Evolutionary conservation across 1,140 invertebrate genomes (phyloP).

Genomic region (Charaxes varanes): DNA sequence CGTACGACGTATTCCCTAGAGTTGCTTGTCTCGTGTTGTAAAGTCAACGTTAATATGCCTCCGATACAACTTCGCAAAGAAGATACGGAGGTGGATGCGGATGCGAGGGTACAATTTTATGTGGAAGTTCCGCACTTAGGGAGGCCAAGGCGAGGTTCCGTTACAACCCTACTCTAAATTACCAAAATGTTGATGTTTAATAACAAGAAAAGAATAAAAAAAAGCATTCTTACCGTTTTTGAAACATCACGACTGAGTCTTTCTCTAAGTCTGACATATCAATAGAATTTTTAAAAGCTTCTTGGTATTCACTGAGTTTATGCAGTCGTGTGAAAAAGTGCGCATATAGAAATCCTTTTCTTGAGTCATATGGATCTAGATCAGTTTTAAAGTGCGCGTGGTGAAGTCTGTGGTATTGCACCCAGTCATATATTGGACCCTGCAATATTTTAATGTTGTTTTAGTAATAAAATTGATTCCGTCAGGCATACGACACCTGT

Average conservation of each 20-base stretch:
- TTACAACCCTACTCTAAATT: too few species aligned
- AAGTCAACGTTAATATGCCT: too few species aligned
- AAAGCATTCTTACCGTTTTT: constrained; percentile 72
- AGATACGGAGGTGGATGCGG: too few species aligned
- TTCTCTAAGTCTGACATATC: constrained; percentile 89
- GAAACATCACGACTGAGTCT: constrained; percentile 91
- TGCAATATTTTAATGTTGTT: constrained; percentile 53
- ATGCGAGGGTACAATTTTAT: too few species aligned
- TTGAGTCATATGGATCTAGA: constrained; percentile 92
- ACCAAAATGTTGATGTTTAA: too few species aligned
- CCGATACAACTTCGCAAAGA: too few species aligned
- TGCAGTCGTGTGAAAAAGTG: constrained; percentile 84
- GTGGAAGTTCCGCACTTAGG: too few species aligned
- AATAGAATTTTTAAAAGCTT: constrained; percentile 80
- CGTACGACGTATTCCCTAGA: too few species aligned
- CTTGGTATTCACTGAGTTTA: constrained; percentile 82
- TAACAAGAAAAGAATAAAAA: neutral
- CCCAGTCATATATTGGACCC: constrained; percentile 87
- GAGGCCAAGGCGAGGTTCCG: too few species aligned
- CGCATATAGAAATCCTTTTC: constrained; percentile 89
- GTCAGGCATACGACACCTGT: too few species aligned
- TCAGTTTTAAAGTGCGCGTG: constrained; percentile 92
- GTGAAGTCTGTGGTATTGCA: constrained; percentile 89
- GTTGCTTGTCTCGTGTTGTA: too few species aligned
- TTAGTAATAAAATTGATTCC: too few species aligned